A percentile compares a stretch with the other conserved stretches of the same genome.
phyloP scores from a whole-genome alignment of 2,797 vertebrate species.

The Chelmon rostratus region DNA sequence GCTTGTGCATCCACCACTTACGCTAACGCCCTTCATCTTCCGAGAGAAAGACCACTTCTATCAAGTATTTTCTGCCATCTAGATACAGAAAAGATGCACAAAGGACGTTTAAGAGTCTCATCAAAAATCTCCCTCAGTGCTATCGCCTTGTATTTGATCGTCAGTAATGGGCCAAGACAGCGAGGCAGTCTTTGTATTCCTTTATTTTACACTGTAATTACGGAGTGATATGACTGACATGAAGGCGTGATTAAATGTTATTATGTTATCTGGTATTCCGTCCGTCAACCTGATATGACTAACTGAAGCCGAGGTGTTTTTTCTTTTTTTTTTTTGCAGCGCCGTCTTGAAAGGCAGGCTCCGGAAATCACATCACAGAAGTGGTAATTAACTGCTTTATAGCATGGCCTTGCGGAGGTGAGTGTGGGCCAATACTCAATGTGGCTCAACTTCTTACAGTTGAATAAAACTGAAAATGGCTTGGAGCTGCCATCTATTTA shows the following conservation, averaged over 20 bases:
- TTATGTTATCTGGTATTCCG: conserved; percentile 57
- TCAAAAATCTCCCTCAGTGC: conserved; percentile 14
- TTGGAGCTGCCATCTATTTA: conserved; percentile 47
- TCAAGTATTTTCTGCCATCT: conserved; percentile 19
- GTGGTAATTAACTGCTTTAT: conserved; percentile 56
- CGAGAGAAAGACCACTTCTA: background rate
- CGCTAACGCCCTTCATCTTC: conserved; percentile 20
- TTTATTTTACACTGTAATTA: conserved; percentile 54
- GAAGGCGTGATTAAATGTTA: conserved; percentile 50
- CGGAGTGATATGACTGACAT: conserved; percentile 47
- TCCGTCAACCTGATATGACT: conserved; percentile 45
- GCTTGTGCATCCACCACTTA: background rate
- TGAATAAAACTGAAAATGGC: conserved; percentile 44
- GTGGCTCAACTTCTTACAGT: conserved; percentile 35
- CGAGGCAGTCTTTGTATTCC: conserved; percentile 34
- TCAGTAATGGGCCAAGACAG: conserved; percentile 44
- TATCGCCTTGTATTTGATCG: conserved; percentile 50
- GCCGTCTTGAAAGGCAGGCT: conserved; percentile 39
- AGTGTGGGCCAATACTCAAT: conserved; percentile 37
- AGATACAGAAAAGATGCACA: conserved; percentile 33
- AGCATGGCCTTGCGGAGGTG: conserved; percentile 44
- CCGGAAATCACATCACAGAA: conserved; percentile 45
- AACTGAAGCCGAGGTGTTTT: conserved; percentile 26
- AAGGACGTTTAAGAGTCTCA: conserved; percentile 27
- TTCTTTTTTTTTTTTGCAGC: no score